These are phyloP conservation scores for Kryptopterus vitreolus DNA, from an alignment of 2,797 vertebrate genomes.

Conservation along the genomic window DNA sequence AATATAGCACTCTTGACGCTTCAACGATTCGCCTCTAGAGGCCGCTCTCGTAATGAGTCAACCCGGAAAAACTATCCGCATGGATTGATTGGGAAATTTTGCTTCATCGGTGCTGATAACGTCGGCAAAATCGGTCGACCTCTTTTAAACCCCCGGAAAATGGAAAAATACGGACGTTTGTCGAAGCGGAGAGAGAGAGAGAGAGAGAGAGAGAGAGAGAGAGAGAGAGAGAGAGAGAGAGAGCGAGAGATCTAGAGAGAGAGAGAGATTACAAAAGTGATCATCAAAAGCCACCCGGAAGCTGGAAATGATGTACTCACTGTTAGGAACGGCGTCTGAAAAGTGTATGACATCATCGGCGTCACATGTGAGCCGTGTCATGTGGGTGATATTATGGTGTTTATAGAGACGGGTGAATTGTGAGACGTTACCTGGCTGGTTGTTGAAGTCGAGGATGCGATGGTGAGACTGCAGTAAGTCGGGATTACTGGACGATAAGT, in stretches of 20 bases:
- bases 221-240: too few relatives aligned
- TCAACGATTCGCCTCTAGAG: too few relatives aligned
- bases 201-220: slow-evolving; percentile 4
- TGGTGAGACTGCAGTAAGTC: slow-evolving; percentile 96
- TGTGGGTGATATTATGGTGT: neutral
- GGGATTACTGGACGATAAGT: slow-evolving; percentile 96
- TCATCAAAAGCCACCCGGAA: slow-evolving; percentile 24
- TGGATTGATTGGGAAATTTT: too few relatives aligned
- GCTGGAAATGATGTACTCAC: slow-evolving; percentile 65
- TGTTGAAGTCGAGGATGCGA: slow-evolving; percentile 96
- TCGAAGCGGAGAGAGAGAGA: neutral
- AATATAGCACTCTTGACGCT: too few relatives aligned
- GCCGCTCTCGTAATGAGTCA: too few relatives aligned
- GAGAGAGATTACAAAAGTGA: slow-evolving; percentile 36
- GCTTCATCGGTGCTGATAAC: too few relatives aligned
- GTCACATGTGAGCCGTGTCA: neutral
- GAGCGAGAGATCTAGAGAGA: too few relatives aligned
- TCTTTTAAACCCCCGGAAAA: neutral
- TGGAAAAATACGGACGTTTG: slow-evolving; percentile 3
- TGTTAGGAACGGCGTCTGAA: slow-evolving; percentile 63
- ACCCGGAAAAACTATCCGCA: too few relatives aligned
- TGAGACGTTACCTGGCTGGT: slow-evolving; percentile 84
- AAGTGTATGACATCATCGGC: slow-evolving; percentile 54
- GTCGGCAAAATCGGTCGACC: too few relatives aligned
- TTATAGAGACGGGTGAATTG: neutral